Evolutionary conservation across 2,888 invertebrate species (phyloP).

Genomic region (Eristalis arbustorum): DNA sequence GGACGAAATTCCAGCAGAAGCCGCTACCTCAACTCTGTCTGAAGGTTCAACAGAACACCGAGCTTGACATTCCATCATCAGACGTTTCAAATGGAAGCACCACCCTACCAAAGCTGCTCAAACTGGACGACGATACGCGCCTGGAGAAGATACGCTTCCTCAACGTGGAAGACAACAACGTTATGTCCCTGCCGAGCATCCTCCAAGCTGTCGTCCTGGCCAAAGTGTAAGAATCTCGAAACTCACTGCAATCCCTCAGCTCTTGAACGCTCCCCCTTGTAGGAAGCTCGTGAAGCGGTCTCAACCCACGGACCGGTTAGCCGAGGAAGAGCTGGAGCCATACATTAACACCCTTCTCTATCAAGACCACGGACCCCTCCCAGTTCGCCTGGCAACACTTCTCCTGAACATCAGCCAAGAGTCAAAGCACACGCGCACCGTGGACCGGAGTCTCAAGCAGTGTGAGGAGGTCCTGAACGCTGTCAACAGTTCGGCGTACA

Average conservation of each 20-base stretch:
- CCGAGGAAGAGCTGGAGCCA: constrained; percentile 90
- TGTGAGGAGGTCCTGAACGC: constrained; percentile 87
- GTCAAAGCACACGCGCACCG: constrained; percentile 87
- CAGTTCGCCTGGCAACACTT: constrained; percentile 88
- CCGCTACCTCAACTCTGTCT: constrained; percentile 91
- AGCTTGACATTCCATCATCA: constrained; percentile 73
- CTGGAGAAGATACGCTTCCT: constrained; percentile 88
- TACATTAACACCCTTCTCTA: constrained; percentile 85
- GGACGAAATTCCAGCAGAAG: constrained; percentile 93
- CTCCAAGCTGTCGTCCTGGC: constrained; percentile 91
- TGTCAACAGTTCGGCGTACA: constrained; percentile 76
- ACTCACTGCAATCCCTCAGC: constrained; percentile 61
- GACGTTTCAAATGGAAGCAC: constrained; percentile 80
- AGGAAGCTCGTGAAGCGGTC: constrained; percentile 87
- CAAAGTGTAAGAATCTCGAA: constrained; percentile 83
- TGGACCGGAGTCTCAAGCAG: constrained; percentile 94
- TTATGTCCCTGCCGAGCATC: constrained; percentile 83
- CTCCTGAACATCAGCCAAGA: constrained; percentile 89
- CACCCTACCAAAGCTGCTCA: constrained; percentile 84
- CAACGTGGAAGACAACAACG: constrained; percentile 82
- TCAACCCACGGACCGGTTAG: constrained; percentile 89
- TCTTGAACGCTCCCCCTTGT: constrained; percentile 71
- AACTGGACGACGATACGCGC: constrained; percentile 92
- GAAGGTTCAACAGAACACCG: constrained; percentile 82
- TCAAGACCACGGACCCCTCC: constrained; percentile 87